A percentile compares a stretch with the other conserved stretches of the same genome.
phyloP scores from a whole-genome alignment of 2,888 invertebrate genomes.

The Cyrtodaria siliqua region DNA sequence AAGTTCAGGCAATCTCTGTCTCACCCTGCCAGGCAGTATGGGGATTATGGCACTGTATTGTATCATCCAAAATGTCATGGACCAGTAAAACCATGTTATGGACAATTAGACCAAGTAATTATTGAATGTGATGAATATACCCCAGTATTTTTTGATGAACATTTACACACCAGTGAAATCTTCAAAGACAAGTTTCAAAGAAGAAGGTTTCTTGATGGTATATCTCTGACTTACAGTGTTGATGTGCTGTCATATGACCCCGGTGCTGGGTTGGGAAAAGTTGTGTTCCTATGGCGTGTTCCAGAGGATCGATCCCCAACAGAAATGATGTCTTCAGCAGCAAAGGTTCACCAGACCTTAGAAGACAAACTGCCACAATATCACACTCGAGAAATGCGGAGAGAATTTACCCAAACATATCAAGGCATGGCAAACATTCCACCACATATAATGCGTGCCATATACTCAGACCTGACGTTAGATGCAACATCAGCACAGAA shows the following conservation, averaged over 20 bases:
- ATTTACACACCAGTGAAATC: conserved; percentile 18
- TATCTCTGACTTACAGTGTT: conserved; percentile 23
- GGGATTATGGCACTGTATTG: conserved; percentile 3
- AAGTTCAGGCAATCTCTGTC: conserved; percentile 23
- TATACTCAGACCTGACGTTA: conserved; percentile 43
- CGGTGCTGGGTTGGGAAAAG: conserved; percentile 30
- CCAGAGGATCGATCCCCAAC: conserved; percentile 15
- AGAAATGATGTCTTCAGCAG: conserved; percentile 22
- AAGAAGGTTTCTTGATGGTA: conserved; percentile 15
- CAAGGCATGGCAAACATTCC: conserved; percentile 24
- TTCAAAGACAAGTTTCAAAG: conserved; percentile 15
- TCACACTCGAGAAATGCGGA: conserved; percentile 49
- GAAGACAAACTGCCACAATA: conserved; percentile 32
- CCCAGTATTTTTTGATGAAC: conserved; percentile 32
- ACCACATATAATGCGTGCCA: conserved; percentile 31
- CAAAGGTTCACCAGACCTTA: conserved; percentile 23
- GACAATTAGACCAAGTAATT: conserved; percentile 35
- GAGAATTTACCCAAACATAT: conserved; percentile 35
- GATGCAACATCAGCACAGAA: conserved; percentile 42
- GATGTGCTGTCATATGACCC: conserved; percentile 26
- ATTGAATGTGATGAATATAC: conserved; percentile 22
- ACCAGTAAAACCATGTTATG: conserved; percentile 24
- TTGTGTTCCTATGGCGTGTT: conserved; percentile 43
- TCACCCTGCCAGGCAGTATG: conserved; percentile 18
- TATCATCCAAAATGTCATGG: conserved; percentile 1